Conservation (phyloP, 2,113 vertebrate species). For the Solenodon paradoxus region DNA sequence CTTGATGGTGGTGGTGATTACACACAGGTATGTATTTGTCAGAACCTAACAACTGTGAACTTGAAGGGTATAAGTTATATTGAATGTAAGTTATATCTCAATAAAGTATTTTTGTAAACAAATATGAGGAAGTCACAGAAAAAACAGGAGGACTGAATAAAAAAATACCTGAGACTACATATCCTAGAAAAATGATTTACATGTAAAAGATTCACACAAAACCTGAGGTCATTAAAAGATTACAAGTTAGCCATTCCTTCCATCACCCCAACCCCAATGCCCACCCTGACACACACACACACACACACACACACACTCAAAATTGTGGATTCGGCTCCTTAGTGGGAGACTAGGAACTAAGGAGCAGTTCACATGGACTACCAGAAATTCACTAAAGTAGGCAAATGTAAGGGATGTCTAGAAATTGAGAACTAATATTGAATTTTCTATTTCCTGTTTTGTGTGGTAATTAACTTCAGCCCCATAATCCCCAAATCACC, state of each 20-base stretch:
- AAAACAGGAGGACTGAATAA: neutral
- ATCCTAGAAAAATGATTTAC: neutral
- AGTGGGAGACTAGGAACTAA: neutral
- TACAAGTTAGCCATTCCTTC: neutral
- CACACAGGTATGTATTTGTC: neutral
- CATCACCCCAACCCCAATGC: neutral
- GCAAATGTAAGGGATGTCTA: neutral
- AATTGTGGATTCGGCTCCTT: neutral
- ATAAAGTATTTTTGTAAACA: neutral
- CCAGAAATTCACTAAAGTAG: neutral
- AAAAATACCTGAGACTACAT: neutral
- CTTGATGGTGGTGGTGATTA: neutral
- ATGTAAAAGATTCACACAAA: neutral
- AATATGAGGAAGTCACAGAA: neutral
- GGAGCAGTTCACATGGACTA: neutral
- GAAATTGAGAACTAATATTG: neutral
- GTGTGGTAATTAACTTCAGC: neutral
- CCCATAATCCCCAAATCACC: neutral
- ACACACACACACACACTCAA: neutral
- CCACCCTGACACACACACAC: neutral
- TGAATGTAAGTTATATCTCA: neutral
- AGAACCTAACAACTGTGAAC: neutral
- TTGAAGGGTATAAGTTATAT: neutral
- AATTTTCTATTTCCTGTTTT: neutral
- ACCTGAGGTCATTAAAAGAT: neutral